Percentiles rank a stretch among this genome's conserved stretches.
These are phyloP conservation scores for Sinopyrophorus schimmeli DNA, from an alignment of 2,888 invertebrate species.

Conservation along the genomic window DNA sequence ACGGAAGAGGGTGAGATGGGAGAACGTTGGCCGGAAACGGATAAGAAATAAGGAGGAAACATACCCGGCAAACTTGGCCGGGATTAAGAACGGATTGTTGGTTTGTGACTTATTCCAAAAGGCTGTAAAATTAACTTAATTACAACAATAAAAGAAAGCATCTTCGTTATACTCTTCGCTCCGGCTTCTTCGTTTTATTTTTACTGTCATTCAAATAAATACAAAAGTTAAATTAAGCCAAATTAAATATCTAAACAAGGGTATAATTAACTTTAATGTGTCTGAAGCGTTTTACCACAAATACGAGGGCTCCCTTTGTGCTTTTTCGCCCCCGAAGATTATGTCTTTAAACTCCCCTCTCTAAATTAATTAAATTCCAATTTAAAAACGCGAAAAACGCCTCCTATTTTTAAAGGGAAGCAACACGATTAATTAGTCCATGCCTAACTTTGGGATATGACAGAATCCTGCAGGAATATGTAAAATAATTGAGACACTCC, in stretches of 20 bases:
- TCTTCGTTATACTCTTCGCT: conserved; percentile 39
- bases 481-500: conserved; percentile 21
- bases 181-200: conserved; percentile 41
- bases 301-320: neutral
- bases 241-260: conserved; percentile 36
- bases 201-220: conserved; percentile 28
- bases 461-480: conserved; percentile 21
- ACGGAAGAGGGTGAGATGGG: no score
- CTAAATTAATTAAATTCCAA: no score
- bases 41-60: conserved; percentile 41
- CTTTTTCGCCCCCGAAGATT: neutral
- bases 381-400: neutral
- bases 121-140: conserved; percentile 52
- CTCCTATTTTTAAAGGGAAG: neutral
- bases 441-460: conserved; percentile 13
- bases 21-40: conserved; percentile 37
- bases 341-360: no score
- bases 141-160: conserved; percentile 48
- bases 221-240: conserved; percentile 36
- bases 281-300: neutral
- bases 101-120: conserved; percentile 48
- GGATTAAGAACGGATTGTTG: conserved; percentile 51
- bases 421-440: conserved; percentile 5
- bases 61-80: conserved; percentile 36
- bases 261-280: conserved; percentile 32